These are phyloP conservation scores for Graphium colonna DNA, from an alignment of 2,888 invertebrate species.

Conservation along the genomic window DNA sequence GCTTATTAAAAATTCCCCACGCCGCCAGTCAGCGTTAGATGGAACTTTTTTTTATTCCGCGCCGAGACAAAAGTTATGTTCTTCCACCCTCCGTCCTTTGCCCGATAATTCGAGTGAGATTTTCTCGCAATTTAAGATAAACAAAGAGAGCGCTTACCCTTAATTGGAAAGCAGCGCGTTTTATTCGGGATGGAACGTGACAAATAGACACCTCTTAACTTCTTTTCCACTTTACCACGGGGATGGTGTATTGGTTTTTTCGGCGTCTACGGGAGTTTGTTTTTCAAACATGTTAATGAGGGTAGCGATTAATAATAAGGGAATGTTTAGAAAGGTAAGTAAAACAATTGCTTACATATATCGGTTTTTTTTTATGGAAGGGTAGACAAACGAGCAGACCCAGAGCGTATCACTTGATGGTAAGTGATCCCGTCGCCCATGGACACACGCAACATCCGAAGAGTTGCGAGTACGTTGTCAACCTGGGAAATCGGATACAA, in stretches of 20 bases:
- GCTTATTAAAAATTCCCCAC: conserved; percentile 79
- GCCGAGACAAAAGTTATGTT: conserved; percentile 72
- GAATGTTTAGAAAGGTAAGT: too few species aligned
- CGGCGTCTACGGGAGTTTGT: conserved; percentile 59
- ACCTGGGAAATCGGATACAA: too few species aligned
- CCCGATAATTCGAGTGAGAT: conserved; percentile 80
- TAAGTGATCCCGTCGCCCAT: too few species aligned
- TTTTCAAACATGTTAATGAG: conserved; percentile 70
- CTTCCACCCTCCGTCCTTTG: conserved; percentile 70
- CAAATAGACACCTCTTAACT: conserved; percentile 81
- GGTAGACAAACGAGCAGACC: too few species aligned
- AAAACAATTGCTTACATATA: too few species aligned
- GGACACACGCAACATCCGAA: too few species aligned
- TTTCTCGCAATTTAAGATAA: conserved; percentile 81
- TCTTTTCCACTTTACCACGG: conserved; percentile 75
- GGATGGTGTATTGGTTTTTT: conserved; percentile 73
- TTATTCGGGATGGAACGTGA: conserved; percentile 77
- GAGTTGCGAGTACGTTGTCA: too few species aligned
- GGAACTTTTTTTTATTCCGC: conserved; percentile 75
- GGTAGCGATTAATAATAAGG: conserved; percentile 26
- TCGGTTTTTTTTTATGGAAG: too few species aligned
- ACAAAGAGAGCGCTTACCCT: conserved; percentile 80
- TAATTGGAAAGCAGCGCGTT: conserved; percentile 79
- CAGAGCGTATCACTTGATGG: too few species aligned
- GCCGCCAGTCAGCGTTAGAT: conserved; percentile 64